A percentile compares a stretch with the other conserved stretches of the same genome.
These are phyloP conservation scores for Zaprionus davidi DNA, from an alignment of 1,140 invertebrate genomes.

Conservation along the genomic window DNA sequence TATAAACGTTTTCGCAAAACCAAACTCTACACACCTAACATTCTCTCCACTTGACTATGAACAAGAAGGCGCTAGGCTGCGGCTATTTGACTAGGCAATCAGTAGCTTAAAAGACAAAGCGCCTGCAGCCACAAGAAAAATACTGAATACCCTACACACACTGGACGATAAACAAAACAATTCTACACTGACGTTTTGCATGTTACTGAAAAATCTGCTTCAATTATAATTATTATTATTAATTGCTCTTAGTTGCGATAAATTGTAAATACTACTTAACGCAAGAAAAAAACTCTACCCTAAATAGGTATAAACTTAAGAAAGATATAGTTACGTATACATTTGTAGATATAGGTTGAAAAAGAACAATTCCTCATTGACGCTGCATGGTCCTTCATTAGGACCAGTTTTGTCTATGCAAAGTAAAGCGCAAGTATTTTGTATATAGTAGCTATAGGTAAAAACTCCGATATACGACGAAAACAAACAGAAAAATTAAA, in stretches of 20 bases:
- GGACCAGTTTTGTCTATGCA: conserved; percentile 54
- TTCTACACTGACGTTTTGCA: conserved; percentile 73
- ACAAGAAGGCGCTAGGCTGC: conserved; percentile 15
- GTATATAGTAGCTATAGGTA: conserved; percentile 68
- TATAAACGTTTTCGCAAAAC: conserved; percentile 21
- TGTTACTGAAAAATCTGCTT: conserved; percentile 83
- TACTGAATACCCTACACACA: conserved; percentile 15
- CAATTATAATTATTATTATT: conserved; percentile 66
- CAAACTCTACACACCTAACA: neutral
- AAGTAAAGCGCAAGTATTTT: conserved; percentile 65
- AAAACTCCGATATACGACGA: conserved; percentile 61
- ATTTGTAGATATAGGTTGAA: conserved; percentile 5
- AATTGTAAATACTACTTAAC: conserved; percentile 69
- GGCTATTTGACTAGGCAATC: conserved; percentile 6
- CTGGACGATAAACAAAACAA: conserved; percentile 35
- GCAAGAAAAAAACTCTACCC: conserved; percentile 44
- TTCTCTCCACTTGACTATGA: conserved; percentile 33
- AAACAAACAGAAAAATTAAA: conserved; percentile 38
- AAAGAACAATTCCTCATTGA: conserved; percentile 73
- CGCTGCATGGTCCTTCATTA: conserved; percentile 46
- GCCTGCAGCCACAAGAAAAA: conserved; percentile 12
- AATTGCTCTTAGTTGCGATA: conserved; percentile 58
- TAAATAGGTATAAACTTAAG: conserved; percentile 33
- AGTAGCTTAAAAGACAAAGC: conserved; percentile 20
- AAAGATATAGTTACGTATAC: conserved; percentile 38